Conservation (phyloP, 2,888 invertebrate genomes). For the Saturnia japonica region DNA sequence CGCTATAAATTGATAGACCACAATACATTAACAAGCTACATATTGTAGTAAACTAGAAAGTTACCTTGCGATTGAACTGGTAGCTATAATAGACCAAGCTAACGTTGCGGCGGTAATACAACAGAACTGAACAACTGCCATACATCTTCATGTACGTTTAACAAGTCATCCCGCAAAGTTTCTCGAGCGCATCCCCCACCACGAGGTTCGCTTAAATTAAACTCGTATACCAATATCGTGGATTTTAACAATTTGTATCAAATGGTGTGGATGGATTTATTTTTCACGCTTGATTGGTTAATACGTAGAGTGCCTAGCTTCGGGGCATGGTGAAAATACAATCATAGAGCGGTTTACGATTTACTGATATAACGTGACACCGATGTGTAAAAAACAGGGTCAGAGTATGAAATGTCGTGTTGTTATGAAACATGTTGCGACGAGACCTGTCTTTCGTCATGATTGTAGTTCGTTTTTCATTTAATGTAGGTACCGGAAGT, state of each 20-base stretch:
- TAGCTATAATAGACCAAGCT: not conserved
- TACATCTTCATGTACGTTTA: conserved; percentile 29
- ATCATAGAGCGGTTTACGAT: not conserved
- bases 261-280: conserved; percentile 1
- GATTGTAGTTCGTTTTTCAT: not conserved
- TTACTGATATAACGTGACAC: not conserved
- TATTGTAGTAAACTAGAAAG: not conserved
- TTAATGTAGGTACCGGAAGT: no score
- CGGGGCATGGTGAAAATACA: not conserved
- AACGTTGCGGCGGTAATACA: conserved; percentile 25
- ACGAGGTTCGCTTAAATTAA: conserved; percentile 33
- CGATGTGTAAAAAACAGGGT: not conserved
- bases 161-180: conserved; percentile 31
- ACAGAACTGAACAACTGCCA: conserved; percentile 11
- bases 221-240: not conserved
- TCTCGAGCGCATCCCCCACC: conserved; percentile 23
- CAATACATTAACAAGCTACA: not conserved
- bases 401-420: not conserved
- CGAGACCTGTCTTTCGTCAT: not conserved
- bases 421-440: not conserved
- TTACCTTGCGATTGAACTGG: not conserved
- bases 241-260: not conserved
- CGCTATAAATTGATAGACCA: not conserved
- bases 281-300: not conserved
- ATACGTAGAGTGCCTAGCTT: not conserved